Percentiles rank a stretch among this genome's conserved stretches.
phyloP scores from a whole-genome alignment of 2,113 vertebrate species.

The Pleuronectes platessa region DNA sequence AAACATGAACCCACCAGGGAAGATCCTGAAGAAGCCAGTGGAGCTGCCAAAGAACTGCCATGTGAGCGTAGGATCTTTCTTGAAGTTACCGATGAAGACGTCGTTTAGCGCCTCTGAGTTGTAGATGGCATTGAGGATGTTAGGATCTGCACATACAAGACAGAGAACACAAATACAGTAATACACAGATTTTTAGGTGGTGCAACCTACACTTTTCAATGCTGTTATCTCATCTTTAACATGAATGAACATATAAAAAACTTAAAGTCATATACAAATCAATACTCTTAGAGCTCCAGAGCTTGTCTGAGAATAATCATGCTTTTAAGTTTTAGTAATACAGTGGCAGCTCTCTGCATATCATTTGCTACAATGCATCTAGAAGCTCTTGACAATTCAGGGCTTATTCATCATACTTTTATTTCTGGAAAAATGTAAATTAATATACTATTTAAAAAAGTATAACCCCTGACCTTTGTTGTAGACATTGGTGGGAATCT shows the following conservation, averaged over 20 bases:
- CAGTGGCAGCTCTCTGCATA: not conserved
- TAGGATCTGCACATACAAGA: constrained; percentile 83
- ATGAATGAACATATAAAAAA: no score
- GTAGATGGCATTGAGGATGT: constrained; percentile 94
- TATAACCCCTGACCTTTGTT: constrained; percentile 88
- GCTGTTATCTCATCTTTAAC: no score
- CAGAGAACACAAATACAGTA: not conserved
- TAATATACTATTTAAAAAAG: not conserved
- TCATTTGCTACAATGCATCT: not conserved
- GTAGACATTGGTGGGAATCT: constrained; percentile 96
- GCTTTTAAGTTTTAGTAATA: no score
- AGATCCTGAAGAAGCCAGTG: constrained; percentile 95
- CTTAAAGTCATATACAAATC: no score
- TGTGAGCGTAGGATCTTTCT: constrained; percentile 93
- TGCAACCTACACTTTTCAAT: no score
- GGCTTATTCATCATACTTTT: not conserved
- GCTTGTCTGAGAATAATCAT: no score
- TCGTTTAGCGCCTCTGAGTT: constrained; percentile 97
- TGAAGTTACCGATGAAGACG: constrained; percentile 92
- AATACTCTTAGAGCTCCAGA: no score
- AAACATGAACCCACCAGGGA: constrained; percentile 86
- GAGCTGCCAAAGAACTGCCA: constrained; percentile 99
- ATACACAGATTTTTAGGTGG: not conserved
- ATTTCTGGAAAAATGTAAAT: no score
- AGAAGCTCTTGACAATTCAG: no score